phyloP scores from a whole-genome alignment of 2,797 vertebrate genomes.

The Rhynchotus rufescens region DNA sequence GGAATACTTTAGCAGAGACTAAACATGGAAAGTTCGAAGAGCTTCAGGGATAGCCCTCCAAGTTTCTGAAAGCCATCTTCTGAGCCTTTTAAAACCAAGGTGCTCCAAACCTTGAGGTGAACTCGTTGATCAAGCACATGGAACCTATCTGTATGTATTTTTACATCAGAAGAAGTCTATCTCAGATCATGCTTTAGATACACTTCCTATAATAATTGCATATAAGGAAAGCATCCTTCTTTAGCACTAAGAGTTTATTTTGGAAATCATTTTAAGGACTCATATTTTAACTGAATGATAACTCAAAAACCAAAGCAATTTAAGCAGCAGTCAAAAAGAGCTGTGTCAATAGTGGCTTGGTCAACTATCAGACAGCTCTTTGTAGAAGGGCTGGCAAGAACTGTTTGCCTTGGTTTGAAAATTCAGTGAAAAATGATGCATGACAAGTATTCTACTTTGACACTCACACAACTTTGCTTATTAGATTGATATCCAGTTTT shows the following conservation, averaged over 20 bases:
- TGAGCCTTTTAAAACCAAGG: background rate
- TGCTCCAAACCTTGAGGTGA: background rate
- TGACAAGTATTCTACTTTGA: accelerated
- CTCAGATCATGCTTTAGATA: background rate
- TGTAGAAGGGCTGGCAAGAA: background rate
- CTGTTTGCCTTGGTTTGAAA: background rate
- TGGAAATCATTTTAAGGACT: background rate
- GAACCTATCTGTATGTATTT: background rate
- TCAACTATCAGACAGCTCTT: background rate
- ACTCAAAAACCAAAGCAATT: background rate
- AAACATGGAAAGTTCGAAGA: background rate
- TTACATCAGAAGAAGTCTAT: background rate
- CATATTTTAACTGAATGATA: background rate
- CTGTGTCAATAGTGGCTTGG: background rate
- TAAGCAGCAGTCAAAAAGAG: background rate
- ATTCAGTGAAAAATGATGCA: background rate
- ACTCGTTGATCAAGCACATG: background rate
- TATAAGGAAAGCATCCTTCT: background rate
- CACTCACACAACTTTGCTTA: background rate
- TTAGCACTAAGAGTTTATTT: background rate
- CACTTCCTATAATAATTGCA: background rate
- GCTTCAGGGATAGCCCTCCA: background rate
- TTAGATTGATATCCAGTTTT: background rate
- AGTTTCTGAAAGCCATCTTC: background rate
- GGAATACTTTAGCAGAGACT: background rate